phyloP scores from a whole-genome alignment of 2,888 invertebrate genomes.

The Platypus cylindrus region DNA sequence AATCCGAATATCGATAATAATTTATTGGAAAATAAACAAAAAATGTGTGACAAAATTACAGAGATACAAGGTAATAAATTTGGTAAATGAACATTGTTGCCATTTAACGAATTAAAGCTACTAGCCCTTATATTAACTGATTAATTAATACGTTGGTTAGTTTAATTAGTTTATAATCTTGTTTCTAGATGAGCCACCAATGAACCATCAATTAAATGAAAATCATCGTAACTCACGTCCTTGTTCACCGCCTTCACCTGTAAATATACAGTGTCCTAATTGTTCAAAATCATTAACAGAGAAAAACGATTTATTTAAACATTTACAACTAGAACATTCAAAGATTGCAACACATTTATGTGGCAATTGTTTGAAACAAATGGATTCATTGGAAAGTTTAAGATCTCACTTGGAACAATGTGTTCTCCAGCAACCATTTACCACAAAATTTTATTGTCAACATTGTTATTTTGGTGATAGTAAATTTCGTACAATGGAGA shows the following conservation, averaged over 20 bases:
- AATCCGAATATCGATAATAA: no score
- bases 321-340: constrained; percentile 41
- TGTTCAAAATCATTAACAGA: constrained; percentile 35
- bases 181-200: constrained; percentile 17
- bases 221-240: no score
- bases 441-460: constrained; percentile 36
- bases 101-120: no score
- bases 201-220: constrained; percentile 13
- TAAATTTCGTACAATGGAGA: constrained; percentile 38
- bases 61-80: no score
- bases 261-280: constrained; percentile 25
- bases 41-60: no score
- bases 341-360: constrained; percentile 41
- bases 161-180: constrained; percentile 2
- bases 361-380: constrained; percentile 42
- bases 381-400: constrained; percentile 37
- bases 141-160: no score
- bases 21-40: no score
- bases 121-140: no score
- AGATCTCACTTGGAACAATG: constrained; percentile 40
- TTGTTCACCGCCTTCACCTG: constrained; percentile 16
- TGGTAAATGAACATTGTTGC: no score
- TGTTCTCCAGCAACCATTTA: constrained; percentile 32
- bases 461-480: constrained; percentile 45
- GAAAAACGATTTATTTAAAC: constrained; percentile 41